Evolutionary conservation across 2,888 invertebrate genomes (phyloP).

Genomic region (Mimachlamys varia): DNA sequence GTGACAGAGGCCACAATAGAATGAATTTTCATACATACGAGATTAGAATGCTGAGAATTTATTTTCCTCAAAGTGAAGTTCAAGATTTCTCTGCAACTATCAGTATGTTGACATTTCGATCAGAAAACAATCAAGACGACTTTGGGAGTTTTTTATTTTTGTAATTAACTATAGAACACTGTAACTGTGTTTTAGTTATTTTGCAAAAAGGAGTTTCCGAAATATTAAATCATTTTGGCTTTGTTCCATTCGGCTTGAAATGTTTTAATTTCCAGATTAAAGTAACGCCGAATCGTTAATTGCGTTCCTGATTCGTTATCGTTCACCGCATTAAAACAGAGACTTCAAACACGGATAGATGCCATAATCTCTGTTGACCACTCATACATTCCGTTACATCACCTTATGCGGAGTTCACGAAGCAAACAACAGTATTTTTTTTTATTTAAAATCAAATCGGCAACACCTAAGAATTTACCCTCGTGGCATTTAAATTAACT

Average conservation of each 20-base stretch:
- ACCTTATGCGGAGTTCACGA: too few species aligned
- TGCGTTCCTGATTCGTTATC: too few species aligned
- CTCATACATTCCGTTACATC: too few species aligned
- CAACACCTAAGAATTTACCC: too few species aligned
- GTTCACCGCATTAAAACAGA: too few species aligned
- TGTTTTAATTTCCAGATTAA: neutral
- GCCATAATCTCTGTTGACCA: too few species aligned
- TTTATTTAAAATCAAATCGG: too few species aligned
- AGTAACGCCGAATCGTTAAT: neutral
- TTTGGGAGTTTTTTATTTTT: neutral
- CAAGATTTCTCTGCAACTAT: constrained; percentile 11
- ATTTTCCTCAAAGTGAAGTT: constrained; percentile 31
- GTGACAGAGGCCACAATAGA: constrained; percentile 31
- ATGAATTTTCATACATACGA: constrained; percentile 36
- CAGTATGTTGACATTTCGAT: constrained; percentile 19
- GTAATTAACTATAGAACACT: constrained; percentile 3
- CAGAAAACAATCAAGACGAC: constrained; percentile 19
- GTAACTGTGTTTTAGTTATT: neutral
- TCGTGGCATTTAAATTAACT: too few species aligned
- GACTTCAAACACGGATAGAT: too few species aligned
- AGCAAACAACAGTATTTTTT: too few species aligned
- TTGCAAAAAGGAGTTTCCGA: neutral
- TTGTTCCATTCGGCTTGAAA: neutral
- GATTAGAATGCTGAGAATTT: constrained; percentile 26
- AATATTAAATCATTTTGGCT: neutral